phyloP scores from a whole-genome alignment of 2,797 vertebrate genomes.

The Pseudopleuronectes americanus region DNA sequence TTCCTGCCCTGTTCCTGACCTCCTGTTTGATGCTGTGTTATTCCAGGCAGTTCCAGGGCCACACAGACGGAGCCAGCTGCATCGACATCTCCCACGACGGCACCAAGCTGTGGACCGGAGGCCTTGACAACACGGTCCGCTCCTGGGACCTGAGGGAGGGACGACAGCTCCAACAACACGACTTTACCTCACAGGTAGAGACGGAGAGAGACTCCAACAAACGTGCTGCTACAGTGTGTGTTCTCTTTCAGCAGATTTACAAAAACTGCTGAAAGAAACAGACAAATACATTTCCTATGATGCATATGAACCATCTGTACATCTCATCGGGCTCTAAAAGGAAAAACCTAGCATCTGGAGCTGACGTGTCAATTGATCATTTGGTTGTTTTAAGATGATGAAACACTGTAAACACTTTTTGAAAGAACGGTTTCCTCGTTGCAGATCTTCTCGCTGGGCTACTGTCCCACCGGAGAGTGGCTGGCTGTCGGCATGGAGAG shows the following conservation, averaged over 20 bases:
- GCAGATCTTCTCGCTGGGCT: constrained; percentile 96
- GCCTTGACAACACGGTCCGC: constrained; percentile 96
- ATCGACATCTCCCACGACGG: constrained; percentile 98
- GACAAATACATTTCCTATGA: no score
- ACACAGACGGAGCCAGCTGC: constrained; percentile 97
- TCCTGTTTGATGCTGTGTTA: background rate
- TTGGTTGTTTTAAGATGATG: no score
- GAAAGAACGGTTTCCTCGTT: background rate
- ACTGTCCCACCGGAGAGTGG: constrained; percentile 97
- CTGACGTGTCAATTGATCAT: background rate
- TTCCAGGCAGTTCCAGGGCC: constrained; percentile 94
- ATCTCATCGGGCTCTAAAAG: background rate
- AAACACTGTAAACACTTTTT: background rate
- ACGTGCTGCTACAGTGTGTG: no score
- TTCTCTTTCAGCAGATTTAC: no score
- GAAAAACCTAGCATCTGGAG: background rate
- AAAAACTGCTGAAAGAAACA: no score
- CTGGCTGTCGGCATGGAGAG: constrained; percentile 98
- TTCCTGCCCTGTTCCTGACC: constrained; percentile 8
- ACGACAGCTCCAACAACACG: constrained; percentile 96
- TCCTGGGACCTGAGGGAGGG: constrained; percentile 98
- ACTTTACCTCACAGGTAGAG: constrained; percentile 97
- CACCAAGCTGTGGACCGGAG: constrained; percentile 97
- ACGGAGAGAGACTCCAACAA: background rate
- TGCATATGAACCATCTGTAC: background rate